Percentiles rank a stretch among this genome's conserved stretches.
phyloP scores from a whole-genome alignment of 2,797 vertebrate species.

The Falco biarmicus region DNA sequence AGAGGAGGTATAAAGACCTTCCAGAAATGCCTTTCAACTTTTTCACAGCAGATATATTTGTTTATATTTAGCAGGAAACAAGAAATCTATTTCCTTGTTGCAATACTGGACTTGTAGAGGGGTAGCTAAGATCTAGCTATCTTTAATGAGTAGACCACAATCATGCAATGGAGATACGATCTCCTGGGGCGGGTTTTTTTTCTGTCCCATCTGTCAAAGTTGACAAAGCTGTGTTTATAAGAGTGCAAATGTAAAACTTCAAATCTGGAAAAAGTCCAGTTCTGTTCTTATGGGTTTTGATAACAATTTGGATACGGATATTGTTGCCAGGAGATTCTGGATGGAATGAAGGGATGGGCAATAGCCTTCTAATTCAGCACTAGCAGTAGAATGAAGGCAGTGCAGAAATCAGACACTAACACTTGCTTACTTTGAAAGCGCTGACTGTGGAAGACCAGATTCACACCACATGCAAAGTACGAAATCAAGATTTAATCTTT shows the following conservation, averaged over 20 bases:
- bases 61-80: not conserved
- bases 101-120: not conserved
- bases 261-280: not conserved
- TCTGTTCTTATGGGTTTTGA: not conserved
- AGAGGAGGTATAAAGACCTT: not conserved
- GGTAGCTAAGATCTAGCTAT: not conserved
- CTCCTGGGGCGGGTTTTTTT: not conserved
- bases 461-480: not conserved
- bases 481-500: not conserved
- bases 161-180: not conserved
- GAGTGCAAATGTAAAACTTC: not conserved
- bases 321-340: not conserved
- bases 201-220: not conserved
- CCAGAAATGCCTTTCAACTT: not conserved
- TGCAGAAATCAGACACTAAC: not conserved
- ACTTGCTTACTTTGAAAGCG: not conserved
- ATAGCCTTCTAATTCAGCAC: not conserved
- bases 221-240: not conserved
- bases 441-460: not conserved
- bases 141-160: not conserved
- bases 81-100: not conserved
- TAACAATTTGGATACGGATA: not conserved
- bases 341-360: not conserved
- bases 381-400: not conserved
- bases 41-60: not conserved